Percentiles rank a stretch among this genome's conserved stretches.
Evolutionary conservation across 1,140 invertebrate species (phyloP).

Genomic region (Drosophila guanche): DNA sequence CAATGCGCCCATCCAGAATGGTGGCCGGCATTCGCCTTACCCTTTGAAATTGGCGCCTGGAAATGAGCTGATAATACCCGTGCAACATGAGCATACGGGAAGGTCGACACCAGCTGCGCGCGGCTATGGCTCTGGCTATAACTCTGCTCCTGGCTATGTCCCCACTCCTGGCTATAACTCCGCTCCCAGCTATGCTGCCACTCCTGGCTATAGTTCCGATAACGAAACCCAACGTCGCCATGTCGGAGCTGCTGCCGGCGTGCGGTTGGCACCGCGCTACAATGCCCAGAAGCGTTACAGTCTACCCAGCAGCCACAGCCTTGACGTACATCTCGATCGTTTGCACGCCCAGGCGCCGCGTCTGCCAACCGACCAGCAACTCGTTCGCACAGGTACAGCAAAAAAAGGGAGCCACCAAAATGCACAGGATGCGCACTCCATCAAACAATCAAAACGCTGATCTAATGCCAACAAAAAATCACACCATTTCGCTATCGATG

Average conservation of each 20-base stretch:
- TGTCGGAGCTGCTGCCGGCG: conserved; percentile 85
- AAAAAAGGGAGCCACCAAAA: conserved; percentile 3
- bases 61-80: conserved; percentile 77
- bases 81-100: conserved; percentile 68
- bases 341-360: conserved; percentile 74
- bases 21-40: conserved; percentile 70
- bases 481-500: conserved; percentile 56
- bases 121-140: too few species aligned
- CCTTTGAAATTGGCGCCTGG: conserved; percentile 66
- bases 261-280: conserved; percentile 59
- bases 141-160: too few species aligned
- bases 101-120: too few species aligned
- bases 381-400: conserved; percentile 68
- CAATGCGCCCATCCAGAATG: conserved; percentile 66
- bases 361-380: conserved; percentile 60
- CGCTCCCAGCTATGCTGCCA: conserved; percentile 42
- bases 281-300: conserved; percentile 83
- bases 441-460: conserved; percentile 10
- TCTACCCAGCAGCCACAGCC: conserved; percentile 77
- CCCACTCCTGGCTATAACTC: not conserved
- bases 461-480: conserved; percentile 28
- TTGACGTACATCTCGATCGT: conserved; percentile 80
- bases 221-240: conserved; percentile 54
- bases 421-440: conserved; percentile 1
- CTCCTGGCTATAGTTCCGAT: conserved; percentile 71